These are phyloP conservation scores for Tetragonula carbonaria DNA, from an alignment of 2,888 invertebrate genomes.

Conservation along the genomic window DNA sequence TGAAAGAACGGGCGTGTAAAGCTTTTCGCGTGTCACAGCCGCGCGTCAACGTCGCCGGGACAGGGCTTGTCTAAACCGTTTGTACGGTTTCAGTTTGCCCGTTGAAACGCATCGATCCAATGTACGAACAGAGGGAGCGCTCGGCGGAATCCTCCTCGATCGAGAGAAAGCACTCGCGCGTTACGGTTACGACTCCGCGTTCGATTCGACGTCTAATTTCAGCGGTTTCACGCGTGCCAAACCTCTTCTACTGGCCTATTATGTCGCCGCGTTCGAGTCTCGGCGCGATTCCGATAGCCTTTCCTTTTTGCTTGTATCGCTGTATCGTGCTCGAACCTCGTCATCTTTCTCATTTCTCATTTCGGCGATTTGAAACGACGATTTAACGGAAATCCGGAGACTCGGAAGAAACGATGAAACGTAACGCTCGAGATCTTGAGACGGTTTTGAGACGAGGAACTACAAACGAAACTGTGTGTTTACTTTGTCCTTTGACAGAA, in stretches of 20 bases:
- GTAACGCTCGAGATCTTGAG: too few relatives aligned
- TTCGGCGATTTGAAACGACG: neutral
- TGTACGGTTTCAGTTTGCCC: conserved; percentile 53
- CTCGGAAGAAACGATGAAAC: neutral
- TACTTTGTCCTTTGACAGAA: neutral
- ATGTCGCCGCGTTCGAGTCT: neutral
- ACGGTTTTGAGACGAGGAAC: neutral
- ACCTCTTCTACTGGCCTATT: neutral
- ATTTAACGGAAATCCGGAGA: neutral
- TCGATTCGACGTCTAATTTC: conserved; percentile 13
- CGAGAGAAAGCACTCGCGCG: neutral
- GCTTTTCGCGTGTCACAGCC: conserved; percentile 50
- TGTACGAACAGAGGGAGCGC: too few relatives aligned
- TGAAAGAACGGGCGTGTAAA: conserved; percentile 45
- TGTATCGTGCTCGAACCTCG: neutral
- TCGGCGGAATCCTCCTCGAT: neutral
- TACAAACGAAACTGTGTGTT: neutral
- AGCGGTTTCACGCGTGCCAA: conserved; percentile 1
- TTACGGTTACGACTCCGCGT: neutral
- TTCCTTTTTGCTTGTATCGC: neutral
- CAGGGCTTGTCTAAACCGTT: conserved; percentile 57
- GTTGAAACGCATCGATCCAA: conserved; percentile 62
- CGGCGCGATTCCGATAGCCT: neutral
- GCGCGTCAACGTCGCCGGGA: conserved; percentile 49
- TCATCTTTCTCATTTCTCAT: too few relatives aligned